phyloP scores from a whole-genome alignment of 2,113 vertebrate genomes.

The Heteronetta atricapilla region DNA sequence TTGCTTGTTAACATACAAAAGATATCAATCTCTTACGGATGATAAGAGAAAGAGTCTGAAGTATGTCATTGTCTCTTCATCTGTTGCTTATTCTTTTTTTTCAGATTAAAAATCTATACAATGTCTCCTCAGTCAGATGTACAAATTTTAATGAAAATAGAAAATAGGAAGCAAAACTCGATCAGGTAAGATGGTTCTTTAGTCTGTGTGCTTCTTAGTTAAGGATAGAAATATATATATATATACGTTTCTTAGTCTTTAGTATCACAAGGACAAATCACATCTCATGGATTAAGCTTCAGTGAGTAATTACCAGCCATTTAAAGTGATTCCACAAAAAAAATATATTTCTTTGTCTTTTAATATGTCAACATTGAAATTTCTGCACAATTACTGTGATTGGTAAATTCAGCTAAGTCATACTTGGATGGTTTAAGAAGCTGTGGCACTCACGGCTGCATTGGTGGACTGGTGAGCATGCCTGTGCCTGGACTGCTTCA shows the following conservation, averaged over 20 bases:
- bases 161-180: conserved; percentile 82
- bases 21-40: background rate
- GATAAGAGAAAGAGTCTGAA: background rate
- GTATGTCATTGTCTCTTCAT: background rate
- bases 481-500: background rate
- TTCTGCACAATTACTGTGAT: background rate
- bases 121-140: conserved; percentile 72
- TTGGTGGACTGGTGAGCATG: background rate
- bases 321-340: background rate
- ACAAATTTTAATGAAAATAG: conserved; percentile 90
- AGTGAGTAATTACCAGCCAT: background rate
- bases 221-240: background rate
- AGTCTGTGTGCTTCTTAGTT: background rate
- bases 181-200: conserved; percentile 78
- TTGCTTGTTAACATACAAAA: background rate
- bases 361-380: background rate
- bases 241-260: background rate
- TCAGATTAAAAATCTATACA: conserved; percentile 89
- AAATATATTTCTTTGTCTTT: background rate
- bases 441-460: rapidly evolving
- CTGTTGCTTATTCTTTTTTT: conserved; percentile 6
- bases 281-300: background rate
- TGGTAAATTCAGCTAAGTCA: background rate
- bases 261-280: background rate
- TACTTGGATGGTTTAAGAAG: background rate